Conservation (phyloP, 2,113 vertebrate genomes). For the Grantiella picta region DNA sequence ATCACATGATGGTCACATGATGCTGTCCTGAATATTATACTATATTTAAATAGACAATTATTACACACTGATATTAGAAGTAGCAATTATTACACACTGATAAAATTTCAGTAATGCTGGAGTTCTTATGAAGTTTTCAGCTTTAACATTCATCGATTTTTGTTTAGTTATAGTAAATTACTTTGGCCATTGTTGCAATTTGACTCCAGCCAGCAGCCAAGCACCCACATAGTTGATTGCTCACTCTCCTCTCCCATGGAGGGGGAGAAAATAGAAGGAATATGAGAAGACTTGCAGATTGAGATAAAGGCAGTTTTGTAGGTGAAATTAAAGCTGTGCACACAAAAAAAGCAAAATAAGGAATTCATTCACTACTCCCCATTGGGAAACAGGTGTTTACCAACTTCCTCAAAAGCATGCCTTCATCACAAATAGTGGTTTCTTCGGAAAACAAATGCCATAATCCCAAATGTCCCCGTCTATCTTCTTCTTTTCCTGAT, state of each 20-base stretch:
- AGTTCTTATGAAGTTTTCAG: conserved; percentile 7
- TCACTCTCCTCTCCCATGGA: neutral
- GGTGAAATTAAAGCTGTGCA: neutral
- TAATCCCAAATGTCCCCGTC: neutral
- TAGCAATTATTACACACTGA: neutral
- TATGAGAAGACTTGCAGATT: neutral
- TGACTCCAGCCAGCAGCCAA: neutral
- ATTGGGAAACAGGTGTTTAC: neutral
- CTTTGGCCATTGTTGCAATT: neutral
- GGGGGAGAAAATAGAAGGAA: neutral
- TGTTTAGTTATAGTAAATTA: conserved; percentile 36
- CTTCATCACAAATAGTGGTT: neutral
- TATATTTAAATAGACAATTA: conserved; percentile 36
- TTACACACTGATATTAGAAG: neutral
- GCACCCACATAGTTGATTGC: neutral
- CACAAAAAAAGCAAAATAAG: neutral
- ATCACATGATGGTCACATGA: too few relatives aligned
- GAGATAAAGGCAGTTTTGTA: neutral
- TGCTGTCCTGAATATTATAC: conserved; percentile 33
- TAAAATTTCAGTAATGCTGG: conserved; percentile 21
- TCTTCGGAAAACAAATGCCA: neutral
- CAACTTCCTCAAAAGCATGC: neutral
- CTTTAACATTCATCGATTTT: neutral
- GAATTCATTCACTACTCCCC: neutral
- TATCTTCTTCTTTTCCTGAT: neutral